Evolutionary conservation across 2,888 invertebrate species (phyloP).

Genomic region (Arge pagana): DNA sequence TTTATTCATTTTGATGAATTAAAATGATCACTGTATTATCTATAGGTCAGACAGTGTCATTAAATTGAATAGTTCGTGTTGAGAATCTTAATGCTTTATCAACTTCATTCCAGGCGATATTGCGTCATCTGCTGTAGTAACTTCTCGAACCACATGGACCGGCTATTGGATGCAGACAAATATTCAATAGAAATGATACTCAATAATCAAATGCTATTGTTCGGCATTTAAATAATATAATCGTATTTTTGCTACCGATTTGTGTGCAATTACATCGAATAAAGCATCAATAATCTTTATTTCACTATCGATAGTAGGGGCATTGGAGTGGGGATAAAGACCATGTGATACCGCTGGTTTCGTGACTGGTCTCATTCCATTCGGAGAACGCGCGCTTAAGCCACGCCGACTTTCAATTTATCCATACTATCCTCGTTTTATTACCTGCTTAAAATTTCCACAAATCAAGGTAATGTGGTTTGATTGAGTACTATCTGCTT

Average conservation of each 20-base stretch:
- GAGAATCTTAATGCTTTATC: too few relatives aligned
- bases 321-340: slow-evolving; percentile 22
- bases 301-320: slow-evolving; percentile 5
- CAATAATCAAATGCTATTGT: neutral
- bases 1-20: neutral
- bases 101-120: too few relatives aligned
- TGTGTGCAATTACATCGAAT: neutral
- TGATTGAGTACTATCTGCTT: too few relatives aligned
- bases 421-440: slow-evolving; percentile 5
- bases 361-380: slow-evolving; percentile 31
- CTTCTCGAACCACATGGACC: slow-evolving; percentile 36
- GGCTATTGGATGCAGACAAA: slow-evolving; percentile 2
- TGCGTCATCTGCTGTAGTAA: slow-evolving; percentile 38
- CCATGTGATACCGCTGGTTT: slow-evolving; percentile 39
- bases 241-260: neutral
- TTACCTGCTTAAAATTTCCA: slow-evolving; percentile 4
- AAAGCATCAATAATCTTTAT: neutral
- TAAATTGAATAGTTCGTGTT: too few relatives aligned
- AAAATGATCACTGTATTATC: neutral
- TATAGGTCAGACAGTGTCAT: too few relatives aligned
- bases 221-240: too few relatives aligned
- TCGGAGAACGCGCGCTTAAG: slow-evolving; percentile 40
- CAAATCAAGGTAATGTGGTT: slow-evolving; percentile 14
- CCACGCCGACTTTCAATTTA: slow-evolving; percentile 39
- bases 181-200: neutral